phyloP scores from a whole-genome alignment of 2,888 invertebrate genomes.

The Hirudinaria manillensis region DNA sequence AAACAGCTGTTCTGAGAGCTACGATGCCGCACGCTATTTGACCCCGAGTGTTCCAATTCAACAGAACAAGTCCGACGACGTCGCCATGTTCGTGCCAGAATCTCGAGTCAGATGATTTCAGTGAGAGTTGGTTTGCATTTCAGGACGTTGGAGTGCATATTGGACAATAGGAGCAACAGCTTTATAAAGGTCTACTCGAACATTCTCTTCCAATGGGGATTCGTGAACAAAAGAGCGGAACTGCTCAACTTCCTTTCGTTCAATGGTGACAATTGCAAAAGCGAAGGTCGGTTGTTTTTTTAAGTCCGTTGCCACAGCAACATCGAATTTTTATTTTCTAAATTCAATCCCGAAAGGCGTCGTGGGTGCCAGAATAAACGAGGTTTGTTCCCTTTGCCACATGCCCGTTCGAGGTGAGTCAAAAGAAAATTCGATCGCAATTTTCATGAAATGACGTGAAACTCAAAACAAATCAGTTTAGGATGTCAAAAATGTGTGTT shows the following conservation, averaged over 20 bases:
- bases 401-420: conserved; percentile 70
- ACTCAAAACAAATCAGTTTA: no score
- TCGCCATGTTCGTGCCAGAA: background rate
- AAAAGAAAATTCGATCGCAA: no score
- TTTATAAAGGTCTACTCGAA: conserved; percentile 83
- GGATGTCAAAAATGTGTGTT: no score
- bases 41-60: no score
- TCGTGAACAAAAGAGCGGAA: conserved; percentile 71
- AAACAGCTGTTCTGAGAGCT: conserved; percentile 23
- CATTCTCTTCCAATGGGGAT: conserved; percentile 76
- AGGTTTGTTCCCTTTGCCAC: conserved; percentile 71
- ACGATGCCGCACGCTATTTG: no score
- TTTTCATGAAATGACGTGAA: no score
- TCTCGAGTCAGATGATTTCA: background rate
- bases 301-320: no score
- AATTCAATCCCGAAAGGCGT: background rate
- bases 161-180: conserved; percentile 44
- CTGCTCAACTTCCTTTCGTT: conserved; percentile 64
- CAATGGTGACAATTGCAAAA: conserved; percentile 39
- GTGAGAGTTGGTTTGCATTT: background rate
- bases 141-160: conserved; percentile 1
- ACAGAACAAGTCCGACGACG: no score
- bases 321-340: no score
- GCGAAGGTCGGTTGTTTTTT: background rate
- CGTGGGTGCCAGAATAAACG: background rate